phyloP scores from a whole-genome alignment of 2,888 invertebrate genomes.

The Cylloceria caligata region DNA sequence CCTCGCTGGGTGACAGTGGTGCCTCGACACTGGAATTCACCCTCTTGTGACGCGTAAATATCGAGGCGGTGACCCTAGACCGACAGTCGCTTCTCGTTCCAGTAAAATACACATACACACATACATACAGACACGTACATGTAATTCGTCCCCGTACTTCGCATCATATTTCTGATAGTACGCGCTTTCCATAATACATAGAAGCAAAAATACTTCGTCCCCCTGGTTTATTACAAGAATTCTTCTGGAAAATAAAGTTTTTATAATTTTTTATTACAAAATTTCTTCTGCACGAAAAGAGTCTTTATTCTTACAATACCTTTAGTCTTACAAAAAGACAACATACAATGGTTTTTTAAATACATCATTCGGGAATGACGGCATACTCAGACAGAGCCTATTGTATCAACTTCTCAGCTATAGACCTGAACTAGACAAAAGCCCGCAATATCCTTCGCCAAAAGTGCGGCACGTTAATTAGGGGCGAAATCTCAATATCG shows the following conservation, averaged over 20 bases:
- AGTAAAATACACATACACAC: not conserved
- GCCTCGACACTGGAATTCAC: slow-evolving; percentile 26
- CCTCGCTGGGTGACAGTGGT: slow-evolving; percentile 68
- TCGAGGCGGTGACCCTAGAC: slow-evolving; percentile 71
- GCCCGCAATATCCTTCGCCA: too few species aligned
- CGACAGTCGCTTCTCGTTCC: slow-evolving; percentile 25
- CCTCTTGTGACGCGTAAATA: slow-evolving; percentile 77
- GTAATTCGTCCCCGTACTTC: not conserved
- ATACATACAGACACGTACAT: not conserved
- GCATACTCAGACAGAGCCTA: too few species aligned
- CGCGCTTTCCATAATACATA: not conserved
- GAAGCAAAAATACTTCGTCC: slow-evolving; percentile 11
- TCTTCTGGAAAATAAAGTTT: not conserved
- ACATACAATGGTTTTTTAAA: too few species aligned
- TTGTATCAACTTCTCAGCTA: too few species aligned
- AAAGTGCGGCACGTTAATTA: too few species aligned
- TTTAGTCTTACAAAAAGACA: too few species aligned
- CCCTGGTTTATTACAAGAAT: not conserved
- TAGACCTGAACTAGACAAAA: too few species aligned
- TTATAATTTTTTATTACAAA: too few species aligned
- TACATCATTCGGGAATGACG: too few species aligned
- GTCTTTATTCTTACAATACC: too few species aligned
- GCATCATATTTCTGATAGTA: slow-evolving; percentile 3
- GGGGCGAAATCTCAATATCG: too few species aligned
- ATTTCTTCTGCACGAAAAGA: too few species aligned